A percentile compares a stretch with the other conserved stretches of the same genome.
Conservation (phyloP, 2,888 invertebrate species). For the Chouioia cunea region DNA sequence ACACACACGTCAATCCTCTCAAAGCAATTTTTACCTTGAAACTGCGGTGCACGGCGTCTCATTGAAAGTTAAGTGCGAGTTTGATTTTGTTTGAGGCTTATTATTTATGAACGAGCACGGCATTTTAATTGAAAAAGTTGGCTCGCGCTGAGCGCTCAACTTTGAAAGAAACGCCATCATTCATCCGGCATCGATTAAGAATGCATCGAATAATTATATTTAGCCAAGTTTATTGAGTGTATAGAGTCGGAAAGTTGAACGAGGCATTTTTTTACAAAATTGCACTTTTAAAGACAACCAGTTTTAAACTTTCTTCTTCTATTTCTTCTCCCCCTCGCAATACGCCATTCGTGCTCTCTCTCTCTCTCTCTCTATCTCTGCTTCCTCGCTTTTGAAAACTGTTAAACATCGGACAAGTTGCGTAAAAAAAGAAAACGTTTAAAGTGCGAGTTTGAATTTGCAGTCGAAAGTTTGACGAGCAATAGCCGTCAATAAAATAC, state of each 20-base stretch:
- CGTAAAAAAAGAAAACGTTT: constrained; percentile 24
- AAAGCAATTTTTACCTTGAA: too few relatives aligned
- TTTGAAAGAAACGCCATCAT: constrained; percentile 30
- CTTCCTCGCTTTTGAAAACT: background rate
- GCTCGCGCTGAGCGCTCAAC: constrained; percentile 3
- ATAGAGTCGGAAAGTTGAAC: constrained; percentile 22
- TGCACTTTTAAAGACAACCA: constrained; percentile 13
- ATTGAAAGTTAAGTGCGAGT: background rate
- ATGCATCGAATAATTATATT: constrained; percentile 48
- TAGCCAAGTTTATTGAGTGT: constrained; percentile 38
- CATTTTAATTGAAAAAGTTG: constrained; percentile 47
- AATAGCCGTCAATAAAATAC: constrained; percentile 33
- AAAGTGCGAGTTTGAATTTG: constrained; percentile 25
- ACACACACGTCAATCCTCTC: background rate
- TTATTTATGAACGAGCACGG: constrained; percentile 38
- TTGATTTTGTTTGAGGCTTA: constrained; percentile 29
- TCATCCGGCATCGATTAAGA: constrained; percentile 46
- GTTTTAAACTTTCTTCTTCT: constrained; percentile 22
- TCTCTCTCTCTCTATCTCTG: background rate
- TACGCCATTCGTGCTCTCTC: background rate
- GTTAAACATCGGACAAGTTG: constrained; percentile 29
- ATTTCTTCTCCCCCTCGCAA: background rate
- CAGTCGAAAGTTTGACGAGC: background rate
- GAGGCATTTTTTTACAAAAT: constrained; percentile 36
- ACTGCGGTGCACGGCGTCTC: too few relatives aligned